Evolutionary conservation across 2,888 invertebrate genomes (phyloP).

Genomic region (Lithophane semibrunnea): DNA sequence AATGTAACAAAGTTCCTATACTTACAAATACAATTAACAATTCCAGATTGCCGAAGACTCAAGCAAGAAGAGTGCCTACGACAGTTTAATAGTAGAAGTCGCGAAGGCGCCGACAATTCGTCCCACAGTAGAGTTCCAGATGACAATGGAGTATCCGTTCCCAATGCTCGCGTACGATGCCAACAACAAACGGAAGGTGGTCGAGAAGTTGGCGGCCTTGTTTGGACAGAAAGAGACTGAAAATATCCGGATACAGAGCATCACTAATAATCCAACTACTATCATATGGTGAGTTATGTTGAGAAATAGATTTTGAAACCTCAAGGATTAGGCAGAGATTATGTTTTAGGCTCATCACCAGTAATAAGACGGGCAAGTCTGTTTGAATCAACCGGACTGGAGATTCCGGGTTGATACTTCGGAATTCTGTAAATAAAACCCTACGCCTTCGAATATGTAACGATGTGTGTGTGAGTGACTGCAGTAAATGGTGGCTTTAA

Average conservation of each 20-base stretch:
- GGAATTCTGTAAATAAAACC: background rate
- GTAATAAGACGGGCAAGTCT: background rate
- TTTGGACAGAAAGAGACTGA: slow-evolving; percentile 94
- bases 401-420: background rate
- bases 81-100: slow-evolving; percentile 94
- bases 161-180: slow-evolving; percentile 93
- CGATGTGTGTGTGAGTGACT: background rate
- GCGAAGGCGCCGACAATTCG: slow-evolving; percentile 91
- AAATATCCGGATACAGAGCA: slow-evolving; percentile 93
- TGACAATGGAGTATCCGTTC: slow-evolving; percentile 93
- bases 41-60: slow-evolving; percentile 93
- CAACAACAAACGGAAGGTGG: slow-evolving; percentile 93
- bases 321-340: background rate
- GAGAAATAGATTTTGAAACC: too few relatives aligned
- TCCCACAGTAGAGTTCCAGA: slow-evolving; percentile 95
- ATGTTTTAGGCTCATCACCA: background rate
- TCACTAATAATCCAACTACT: slow-evolving; percentile 92
- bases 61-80: slow-evolving; percentile 93
- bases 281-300: slow-evolving; percentile 91
- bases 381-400: background rate
- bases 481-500: background rate
- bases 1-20: background rate
- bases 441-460: background rate
- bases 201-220: slow-evolving; percentile 94
- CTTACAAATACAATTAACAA: background rate